Conservation (phyloP, 2,113 vertebrate genomes). For the Phoenicopterus ruber region DNA sequence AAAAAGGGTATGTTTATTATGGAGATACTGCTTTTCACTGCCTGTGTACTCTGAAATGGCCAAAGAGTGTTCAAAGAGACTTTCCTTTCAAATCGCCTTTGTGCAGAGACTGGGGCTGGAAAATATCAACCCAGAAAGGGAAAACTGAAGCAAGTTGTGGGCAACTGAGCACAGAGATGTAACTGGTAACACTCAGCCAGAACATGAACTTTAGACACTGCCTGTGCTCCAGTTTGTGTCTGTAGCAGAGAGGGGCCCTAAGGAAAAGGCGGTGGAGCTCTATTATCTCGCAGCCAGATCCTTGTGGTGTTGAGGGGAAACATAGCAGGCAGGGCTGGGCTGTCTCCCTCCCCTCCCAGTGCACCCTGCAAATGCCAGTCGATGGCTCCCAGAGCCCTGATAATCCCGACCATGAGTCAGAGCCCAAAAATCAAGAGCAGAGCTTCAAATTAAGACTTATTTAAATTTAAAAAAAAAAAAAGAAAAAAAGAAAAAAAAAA, state of each 20-base stretch:
- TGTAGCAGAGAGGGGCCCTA: slow-evolving; percentile 46
- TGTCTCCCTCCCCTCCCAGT: background rate
- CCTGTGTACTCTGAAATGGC: background rate
- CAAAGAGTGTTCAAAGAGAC: background rate
- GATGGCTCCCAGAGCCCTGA: slow-evolving; percentile 14
- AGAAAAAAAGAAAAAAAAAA: too few species aligned
- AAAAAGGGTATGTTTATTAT: background rate
- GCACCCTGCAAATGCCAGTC: slow-evolving; percentile 31
- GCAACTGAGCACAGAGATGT: slow-evolving; percentile 2
- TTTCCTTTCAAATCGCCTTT: background rate
- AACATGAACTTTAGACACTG: slow-evolving; percentile 54
- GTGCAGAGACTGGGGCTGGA: background rate
- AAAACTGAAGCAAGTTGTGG: slow-evolving; percentile 9
- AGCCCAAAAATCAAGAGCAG: background rate
- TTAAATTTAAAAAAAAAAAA: background rate
- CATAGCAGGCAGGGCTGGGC: slow-evolving; percentile 28
- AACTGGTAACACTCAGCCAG: slow-evolving; percentile 47
- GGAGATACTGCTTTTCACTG: background rate
- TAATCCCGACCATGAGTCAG: slow-evolving; percentile 1
- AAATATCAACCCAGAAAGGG: slow-evolving; percentile 28
- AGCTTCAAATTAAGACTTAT: background rate
- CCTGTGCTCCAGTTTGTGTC: slow-evolving; percentile 40
- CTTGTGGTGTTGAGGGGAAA: slow-evolving; percentile 46
- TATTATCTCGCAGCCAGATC: slow-evolving; percentile 38
- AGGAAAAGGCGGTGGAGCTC: slow-evolving; percentile 46